phyloP scores from a whole-genome alignment of 2,888 invertebrate species.

The Gymnoscelis rufifasciata region DNA sequence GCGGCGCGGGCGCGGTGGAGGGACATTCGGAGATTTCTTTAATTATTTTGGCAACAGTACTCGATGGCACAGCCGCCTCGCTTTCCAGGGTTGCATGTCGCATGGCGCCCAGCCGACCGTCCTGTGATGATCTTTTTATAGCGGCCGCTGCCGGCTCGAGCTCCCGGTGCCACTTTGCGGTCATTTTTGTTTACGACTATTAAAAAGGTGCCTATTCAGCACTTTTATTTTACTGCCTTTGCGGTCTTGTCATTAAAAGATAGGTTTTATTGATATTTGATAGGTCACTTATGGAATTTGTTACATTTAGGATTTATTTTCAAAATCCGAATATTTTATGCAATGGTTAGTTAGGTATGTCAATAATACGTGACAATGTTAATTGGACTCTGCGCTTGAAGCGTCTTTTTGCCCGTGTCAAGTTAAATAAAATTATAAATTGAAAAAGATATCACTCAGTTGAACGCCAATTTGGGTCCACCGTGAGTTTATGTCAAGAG shows the following conservation, averaged over 20 bases:
- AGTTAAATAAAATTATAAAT: no score
- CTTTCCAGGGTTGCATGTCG: slow-evolving; percentile 79
- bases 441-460: no score
- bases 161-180: slow-evolving; percentile 54
- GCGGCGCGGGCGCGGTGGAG: slow-evolving; percentile 81
- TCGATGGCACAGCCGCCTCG: slow-evolving; percentile 77
- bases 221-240: slow-evolving; percentile 1
- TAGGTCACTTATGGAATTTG: no score
- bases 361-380: no score
- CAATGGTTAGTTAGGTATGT: no score
- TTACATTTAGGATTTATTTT: no score
- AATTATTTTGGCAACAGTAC: slow-evolving; percentile 88
- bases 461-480: no score
- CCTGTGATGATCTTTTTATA: slow-evolving; percentile 79
- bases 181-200: slow-evolving; percentile 49
- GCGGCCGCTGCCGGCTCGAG: slow-evolving; percentile 74
- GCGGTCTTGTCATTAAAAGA: background rate
- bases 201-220: slow-evolving; percentile 41
- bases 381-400: no score
- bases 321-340: no score
- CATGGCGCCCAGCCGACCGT: slow-evolving; percentile 66
- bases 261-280: no score
- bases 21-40: slow-evolving; percentile 83
- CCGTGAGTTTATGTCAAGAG: no score
- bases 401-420: no score